Percentiles rank a stretch among this genome's conserved stretches.
Conservation (phyloP, 2,888 invertebrate genomes). For the Anaspis maculata region DNA sequence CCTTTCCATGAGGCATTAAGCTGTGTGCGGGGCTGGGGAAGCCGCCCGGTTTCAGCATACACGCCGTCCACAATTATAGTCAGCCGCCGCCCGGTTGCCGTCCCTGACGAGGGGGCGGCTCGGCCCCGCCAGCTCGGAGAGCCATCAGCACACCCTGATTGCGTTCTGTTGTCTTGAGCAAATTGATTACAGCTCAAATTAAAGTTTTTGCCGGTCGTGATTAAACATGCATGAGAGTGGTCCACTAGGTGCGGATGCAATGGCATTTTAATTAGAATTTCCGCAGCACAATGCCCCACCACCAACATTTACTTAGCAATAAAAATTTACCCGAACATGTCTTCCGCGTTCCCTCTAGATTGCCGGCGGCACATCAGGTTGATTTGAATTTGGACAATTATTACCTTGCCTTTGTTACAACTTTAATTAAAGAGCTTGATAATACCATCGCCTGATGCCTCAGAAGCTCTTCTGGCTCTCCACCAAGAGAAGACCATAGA, state of each 20-base stretch:
- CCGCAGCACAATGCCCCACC: conserved; percentile 6
- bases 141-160: conserved; percentile 27
- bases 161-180: conserved; percentile 41
- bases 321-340: too few relatives aligned
- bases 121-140: conserved; percentile 8
- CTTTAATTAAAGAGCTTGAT: too few relatives aligned
- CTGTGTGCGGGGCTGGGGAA: too few relatives aligned
- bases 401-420: too few relatives aligned
- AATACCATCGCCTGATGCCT: too few relatives aligned
- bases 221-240: conserved; percentile 37
- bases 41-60: background rate
- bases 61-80: conserved; percentile 15
- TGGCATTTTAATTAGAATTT: conserved; percentile 37
- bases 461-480: too few relatives aligned
- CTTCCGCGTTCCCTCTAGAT: too few relatives aligned
- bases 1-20: too few relatives aligned
- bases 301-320: too few relatives aligned
- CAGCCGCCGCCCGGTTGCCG: conserved; percentile 11
- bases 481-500: too few relatives aligned
- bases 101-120: conserved; percentile 9
- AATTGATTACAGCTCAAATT: conserved; percentile 41
- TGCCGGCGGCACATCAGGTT: too few relatives aligned
- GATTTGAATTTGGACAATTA: too few relatives aligned
- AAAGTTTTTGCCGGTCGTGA: conserved; percentile 38
- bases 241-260: conserved; percentile 24